Percentiles rank a stretch among this genome's conserved stretches.
phyloP scores from a whole-genome alignment of 2,888 invertebrate genomes.

The Vanessa cardui region DNA sequence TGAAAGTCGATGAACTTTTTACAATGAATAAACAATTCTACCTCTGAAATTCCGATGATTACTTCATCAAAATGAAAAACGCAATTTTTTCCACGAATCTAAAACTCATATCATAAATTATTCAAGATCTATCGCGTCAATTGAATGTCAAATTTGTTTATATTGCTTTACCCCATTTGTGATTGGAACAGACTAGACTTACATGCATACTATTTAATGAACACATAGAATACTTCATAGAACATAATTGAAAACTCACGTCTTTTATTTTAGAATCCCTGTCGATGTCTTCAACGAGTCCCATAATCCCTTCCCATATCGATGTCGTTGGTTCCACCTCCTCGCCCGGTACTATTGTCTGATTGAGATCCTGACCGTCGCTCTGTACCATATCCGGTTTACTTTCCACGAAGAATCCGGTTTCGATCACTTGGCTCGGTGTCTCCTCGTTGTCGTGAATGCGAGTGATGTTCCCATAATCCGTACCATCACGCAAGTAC shows the following conservation, averaged over 20 bases:
- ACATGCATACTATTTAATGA: background rate
- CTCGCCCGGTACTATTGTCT: conserved; percentile 65
- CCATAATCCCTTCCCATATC: conserved; percentile 74
- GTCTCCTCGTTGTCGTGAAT: conserved; percentile 57
- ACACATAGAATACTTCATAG: background rate
- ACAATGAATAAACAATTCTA: too few species aligned
- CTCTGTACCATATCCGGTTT: conserved; percentile 56
- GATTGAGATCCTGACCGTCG: conserved; percentile 67
- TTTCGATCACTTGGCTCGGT: conserved; percentile 57
- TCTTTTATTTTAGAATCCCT: conserved; percentile 61
- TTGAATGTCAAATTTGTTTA: too few species aligned
- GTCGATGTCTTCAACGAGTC: conserved; percentile 70
- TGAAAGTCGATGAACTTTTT: too few species aligned
- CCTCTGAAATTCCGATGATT: too few species aligned
- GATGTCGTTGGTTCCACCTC: conserved; percentile 64
- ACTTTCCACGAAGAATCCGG: conserved; percentile 57
- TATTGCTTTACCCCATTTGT: too few species aligned
- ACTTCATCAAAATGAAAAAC: too few species aligned
- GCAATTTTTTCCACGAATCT: too few species aligned
- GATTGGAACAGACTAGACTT: too few species aligned
- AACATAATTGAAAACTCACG: conserved; percentile 54
- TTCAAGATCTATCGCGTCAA: too few species aligned
- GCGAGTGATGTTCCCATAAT: conserved; percentile 72
- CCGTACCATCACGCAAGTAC: conserved; percentile 73
- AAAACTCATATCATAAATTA: too few species aligned